Conservation (phyloP, 30 jellyfish, hydroid and myxozoan genomes). For the Clytia hemisphaerica region DNA sequence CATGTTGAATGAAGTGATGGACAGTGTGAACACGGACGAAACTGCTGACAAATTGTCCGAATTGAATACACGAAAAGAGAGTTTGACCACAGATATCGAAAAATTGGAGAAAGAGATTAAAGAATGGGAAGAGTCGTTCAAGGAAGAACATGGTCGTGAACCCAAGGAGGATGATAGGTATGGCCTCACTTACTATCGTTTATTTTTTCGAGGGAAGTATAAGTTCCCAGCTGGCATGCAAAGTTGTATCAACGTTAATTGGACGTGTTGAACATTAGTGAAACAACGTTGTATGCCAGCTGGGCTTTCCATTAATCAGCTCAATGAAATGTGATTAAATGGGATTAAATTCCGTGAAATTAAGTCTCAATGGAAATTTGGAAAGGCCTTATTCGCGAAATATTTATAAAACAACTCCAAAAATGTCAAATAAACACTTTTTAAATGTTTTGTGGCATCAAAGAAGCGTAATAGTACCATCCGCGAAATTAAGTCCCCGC, state of each 20-base stretch:
- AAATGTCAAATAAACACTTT: no score
- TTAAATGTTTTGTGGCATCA: no score
- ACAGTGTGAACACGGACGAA: background rate
- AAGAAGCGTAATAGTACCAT: no score
- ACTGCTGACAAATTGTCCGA: background rate
- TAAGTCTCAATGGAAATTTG: no score
- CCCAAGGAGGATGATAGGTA: constrained; percentile 79
- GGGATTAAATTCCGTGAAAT: no score
- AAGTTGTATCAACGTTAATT: background rate
- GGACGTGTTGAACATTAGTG: no score
- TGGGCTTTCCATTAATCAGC: no score
- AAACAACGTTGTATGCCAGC: no score
- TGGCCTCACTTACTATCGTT: background rate
- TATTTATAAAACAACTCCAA: no score
- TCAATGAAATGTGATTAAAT: no score
- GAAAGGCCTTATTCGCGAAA: no score
- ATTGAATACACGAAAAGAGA: constrained; percentile 25
- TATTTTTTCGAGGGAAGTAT: background rate
- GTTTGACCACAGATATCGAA: constrained; percentile 28
- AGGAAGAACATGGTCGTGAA: constrained; percentile 50
- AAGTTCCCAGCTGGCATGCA: background rate
- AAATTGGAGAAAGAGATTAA: constrained; percentile 42
- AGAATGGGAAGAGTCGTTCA: constrained; percentile 46
- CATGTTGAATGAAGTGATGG: constrained; percentile 15
- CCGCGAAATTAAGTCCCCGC: no score